A percentile compares a stretch with the other conserved stretches of the same genome.
Conservation (phyloP, 2,888 invertebrate genomes). For the Lamellibrachia satsuma region DNA sequence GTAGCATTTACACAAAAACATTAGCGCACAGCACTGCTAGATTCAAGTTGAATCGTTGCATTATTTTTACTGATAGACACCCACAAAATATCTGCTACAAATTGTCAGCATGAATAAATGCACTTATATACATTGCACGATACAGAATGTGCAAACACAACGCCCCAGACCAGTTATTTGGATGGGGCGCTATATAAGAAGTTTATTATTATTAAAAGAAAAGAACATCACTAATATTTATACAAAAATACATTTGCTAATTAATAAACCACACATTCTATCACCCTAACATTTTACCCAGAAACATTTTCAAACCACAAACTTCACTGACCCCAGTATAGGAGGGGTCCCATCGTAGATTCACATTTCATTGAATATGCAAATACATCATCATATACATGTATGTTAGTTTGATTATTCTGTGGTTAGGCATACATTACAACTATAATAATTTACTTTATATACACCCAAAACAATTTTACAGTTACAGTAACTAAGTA, state of each 20-base stretch:
- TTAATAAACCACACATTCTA: not conserved
- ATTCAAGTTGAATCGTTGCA: not conserved
- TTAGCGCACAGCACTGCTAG: not conserved
- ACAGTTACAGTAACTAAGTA: not conserved
- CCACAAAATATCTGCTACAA: not conserved
- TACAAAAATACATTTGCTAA: slow-evolving; percentile 17
- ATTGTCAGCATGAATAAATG: not conserved
- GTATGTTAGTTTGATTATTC: too few relatives aligned
- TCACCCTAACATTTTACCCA: not conserved
- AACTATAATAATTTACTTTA: not conserved
- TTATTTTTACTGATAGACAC: not conserved
- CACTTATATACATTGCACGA: not conserved
- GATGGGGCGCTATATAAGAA: not conserved
- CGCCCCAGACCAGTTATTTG: not conserved
- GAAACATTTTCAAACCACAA: not conserved
- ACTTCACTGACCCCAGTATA: not conserved
- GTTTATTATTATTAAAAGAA: not conserved
- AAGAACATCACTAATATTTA: not conserved
- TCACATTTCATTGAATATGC: not conserved
- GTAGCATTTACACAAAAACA: not conserved
- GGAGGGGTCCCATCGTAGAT: not conserved
- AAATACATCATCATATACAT: not conserved
- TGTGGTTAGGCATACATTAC: not conserved
- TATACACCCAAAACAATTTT: not conserved
- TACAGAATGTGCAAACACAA: not conserved